These are phyloP conservation scores for Suricata suricatta DNA, from an alignment of 2,113 vertebrate genomes.

Conservation along the genomic window DNA sequence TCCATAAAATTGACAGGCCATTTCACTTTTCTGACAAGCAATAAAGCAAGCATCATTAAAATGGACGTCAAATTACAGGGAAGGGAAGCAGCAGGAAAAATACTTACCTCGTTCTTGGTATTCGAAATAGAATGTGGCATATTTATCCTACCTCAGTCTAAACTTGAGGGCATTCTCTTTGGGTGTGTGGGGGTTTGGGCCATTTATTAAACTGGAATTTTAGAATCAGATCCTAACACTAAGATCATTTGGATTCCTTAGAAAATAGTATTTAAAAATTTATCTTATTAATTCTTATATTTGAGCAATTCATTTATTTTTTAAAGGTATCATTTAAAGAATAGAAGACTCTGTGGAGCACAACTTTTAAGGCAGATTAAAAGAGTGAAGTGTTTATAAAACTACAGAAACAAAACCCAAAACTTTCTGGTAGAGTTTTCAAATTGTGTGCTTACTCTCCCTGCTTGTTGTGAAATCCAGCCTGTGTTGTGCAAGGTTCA, in stretches of 20 bases:
- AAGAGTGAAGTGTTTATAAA: slow-evolving; percentile 59
- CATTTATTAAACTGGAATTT: slow-evolving; percentile 52
- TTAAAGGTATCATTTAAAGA: not conserved
- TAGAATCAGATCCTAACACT: slow-evolving; percentile 26
- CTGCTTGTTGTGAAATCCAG: not conserved
- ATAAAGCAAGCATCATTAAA: slow-evolving; percentile 80
- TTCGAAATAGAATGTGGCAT: slow-evolving; percentile 55
- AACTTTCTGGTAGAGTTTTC: slow-evolving; percentile 59
- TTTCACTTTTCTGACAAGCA: slow-evolving; percentile 80
- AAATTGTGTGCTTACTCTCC: not conserved
- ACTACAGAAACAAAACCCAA: not conserved
- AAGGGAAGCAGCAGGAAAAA: slow-evolving; percentile 73
- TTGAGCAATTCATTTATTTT: slow-evolving; percentile 1
- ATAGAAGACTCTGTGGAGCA: not conserved
- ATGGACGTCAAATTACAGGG: slow-evolving; percentile 80
- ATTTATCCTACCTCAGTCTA: slow-evolving; percentile 58
- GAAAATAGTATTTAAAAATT: not conserved
- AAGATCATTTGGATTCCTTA: slow-evolving; percentile 45
- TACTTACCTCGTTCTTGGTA: slow-evolving; percentile 62
- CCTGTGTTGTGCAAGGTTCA: not conserved
- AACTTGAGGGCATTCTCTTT: slow-evolving; percentile 46
- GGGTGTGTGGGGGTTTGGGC: not conserved
- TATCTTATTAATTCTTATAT: not conserved
- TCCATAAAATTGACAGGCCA: slow-evolving; percentile 78
- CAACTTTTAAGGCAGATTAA: not conserved